These are phyloP conservation scores for Calameuta pallipes DNA, from an alignment of 2,888 invertebrate species.

Conservation along the genomic window DNA sequence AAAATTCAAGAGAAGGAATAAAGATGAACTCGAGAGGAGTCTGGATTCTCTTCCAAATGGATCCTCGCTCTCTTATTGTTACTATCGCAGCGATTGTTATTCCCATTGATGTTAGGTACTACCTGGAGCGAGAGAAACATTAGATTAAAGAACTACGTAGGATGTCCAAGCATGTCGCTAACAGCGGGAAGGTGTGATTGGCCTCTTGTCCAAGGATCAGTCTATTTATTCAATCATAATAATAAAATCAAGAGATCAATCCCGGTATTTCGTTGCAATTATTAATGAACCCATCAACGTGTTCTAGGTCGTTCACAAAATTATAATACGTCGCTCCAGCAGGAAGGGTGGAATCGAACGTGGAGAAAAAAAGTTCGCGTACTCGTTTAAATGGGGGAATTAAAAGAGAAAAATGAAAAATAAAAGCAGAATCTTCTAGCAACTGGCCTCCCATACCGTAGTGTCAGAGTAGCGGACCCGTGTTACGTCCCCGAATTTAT, in stretches of 20 bases:
- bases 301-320: no score
- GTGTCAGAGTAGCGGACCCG: conserved; percentile 29
- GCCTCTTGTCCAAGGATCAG: no score
- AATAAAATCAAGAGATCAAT: no score
- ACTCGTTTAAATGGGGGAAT: no score
- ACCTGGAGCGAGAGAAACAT: background rate
- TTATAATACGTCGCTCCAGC: no score
- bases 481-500: conserved; percentile 49
- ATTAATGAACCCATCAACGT: no score
- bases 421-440: conserved; percentile 4
- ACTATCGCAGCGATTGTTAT: background rate
- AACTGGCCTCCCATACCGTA: conserved; percentile 31
- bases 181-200: conserved; percentile 4
- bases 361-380: no score
- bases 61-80: conserved; percentile 1
- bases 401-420: conserved; percentile 5
- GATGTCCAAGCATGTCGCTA: background rate
- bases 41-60: no score
- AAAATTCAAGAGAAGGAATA: background rate
- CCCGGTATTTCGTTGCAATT: no score
- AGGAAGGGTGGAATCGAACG: no score
- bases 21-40: background rate
- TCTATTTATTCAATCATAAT: no score
- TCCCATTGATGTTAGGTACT: background rate
- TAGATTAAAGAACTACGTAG: background rate